Evolutionary conservation across 1,140 invertebrate genomes (phyloP), one percentile per base, ranked within the genome.

Genomic region (Rhynchophorus ferrugineus): DNA sequence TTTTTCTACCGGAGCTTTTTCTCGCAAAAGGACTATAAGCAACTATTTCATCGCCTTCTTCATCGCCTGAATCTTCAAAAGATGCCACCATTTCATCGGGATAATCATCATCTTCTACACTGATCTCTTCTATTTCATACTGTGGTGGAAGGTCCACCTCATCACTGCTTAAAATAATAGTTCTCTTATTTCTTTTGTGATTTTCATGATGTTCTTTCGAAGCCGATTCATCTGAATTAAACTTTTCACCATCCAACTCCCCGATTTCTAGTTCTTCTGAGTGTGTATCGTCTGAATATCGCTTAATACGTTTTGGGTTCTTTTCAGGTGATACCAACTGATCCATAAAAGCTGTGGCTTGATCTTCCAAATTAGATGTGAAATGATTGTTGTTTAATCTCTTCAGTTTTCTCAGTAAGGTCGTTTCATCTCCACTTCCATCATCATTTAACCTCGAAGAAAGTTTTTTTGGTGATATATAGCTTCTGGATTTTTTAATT

Each of bases 161-260:
- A 24, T 57, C 55, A 35, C 54, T 57, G n/a, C 55, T 44, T 11
- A 60, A 34, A 3, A 57, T 38, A 6, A 57, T 57, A 7, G 54
- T 50, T 6, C 54, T 17, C 35, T 57, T 60, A 29, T 5, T 6
- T 11, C 24, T 29, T 29, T 29, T 29, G 11, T 14, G 21, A 8
- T 24, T 44, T 9, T 9, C 20, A n/a, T n/a, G n/a, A n/a, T n/a
- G n/a, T n/a, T n/a, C n/a, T n/a, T n/a, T n/a, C 33, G n/a, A 33
- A 11, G 16, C 14, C 5, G 3, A 39, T 42, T 41, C n/a, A 14
- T 6, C 19, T 18, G 22, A 18, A 9, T 14, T 3, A 19, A 19
- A 29, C 11, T 29, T 11, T 29, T 29, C 24, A n/a, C n/a, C n/a
- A n/a, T n/a, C n/a, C 5, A 11, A 29, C 11, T 29, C 24, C 21